phyloP scores from a whole-genome alignment of 2,113 vertebrate species.

The Colossoma macropomum region DNA sequence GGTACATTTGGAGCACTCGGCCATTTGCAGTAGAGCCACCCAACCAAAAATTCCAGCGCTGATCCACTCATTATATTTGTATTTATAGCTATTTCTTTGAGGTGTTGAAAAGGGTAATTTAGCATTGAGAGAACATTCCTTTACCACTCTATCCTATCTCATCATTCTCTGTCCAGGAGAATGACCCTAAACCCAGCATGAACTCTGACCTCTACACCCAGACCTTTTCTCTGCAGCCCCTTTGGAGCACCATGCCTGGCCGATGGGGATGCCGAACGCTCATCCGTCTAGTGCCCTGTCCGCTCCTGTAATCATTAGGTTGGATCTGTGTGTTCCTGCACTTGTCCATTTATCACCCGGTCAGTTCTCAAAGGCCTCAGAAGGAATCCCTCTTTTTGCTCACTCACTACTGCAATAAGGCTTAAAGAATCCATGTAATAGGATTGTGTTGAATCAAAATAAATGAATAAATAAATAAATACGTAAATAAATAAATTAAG shows the following conservation, averaged over 20 bases:
- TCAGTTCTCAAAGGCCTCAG: slow-evolving; percentile 19
- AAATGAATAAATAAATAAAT: no score
- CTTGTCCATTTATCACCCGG: slow-evolving; percentile 29
- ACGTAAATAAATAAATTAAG: no score
- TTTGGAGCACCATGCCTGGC: slow-evolving; percentile 10
- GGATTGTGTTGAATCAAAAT: no score
- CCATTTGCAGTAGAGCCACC: background rate
- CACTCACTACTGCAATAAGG: no score
- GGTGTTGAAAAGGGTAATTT: slow-evolving; percentile 40
- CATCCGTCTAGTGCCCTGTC: slow-evolving; percentile 30
- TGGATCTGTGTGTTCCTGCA: background rate
- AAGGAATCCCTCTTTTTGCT: background rate
- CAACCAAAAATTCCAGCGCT: slow-evolving; percentile 9
- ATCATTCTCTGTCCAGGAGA: slow-evolving; percentile 55
- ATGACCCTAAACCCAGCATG: slow-evolving; percentile 51
- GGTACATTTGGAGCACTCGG: background rate
- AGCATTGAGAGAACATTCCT: slow-evolving; percentile 42
- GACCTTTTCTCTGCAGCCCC: background rate
- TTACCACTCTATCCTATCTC: slow-evolving; percentile 37
- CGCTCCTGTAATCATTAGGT: slow-evolving; percentile 16
- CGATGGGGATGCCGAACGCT: background rate
- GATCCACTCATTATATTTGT: slow-evolving; percentile 24
- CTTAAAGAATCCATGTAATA: no score
- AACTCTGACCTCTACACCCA: slow-evolving; percentile 50
- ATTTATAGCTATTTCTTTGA: slow-evolving; percentile 18